These are phyloP conservation scores for Mycetomoellerius zeteki DNA, from an alignment of 1,140 invertebrate species.

Conservation along the genomic window DNA sequence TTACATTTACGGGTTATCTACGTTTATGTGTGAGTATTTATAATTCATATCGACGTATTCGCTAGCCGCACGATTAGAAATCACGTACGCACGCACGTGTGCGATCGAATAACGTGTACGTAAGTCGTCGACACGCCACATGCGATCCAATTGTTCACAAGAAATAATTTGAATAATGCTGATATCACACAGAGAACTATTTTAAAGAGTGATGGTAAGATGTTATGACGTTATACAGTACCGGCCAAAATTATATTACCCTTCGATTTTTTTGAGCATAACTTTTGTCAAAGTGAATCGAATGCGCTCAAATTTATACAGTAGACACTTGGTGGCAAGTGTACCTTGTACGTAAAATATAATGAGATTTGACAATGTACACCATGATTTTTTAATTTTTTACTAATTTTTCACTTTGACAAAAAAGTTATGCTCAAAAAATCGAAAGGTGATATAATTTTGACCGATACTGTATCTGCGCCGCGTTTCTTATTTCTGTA, in stretches of 20 bases:
- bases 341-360: too few species aligned
- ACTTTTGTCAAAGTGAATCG: too few species aligned
- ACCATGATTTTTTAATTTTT: too few species aligned
- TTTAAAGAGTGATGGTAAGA: background rate
- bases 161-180: conserved; percentile 24
- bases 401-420: too few species aligned
- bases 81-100: conserved; percentile 9
- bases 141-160: conserved; percentile 15
- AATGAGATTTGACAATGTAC: too few species aligned
- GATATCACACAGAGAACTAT: background rate
- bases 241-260: too few species aligned
- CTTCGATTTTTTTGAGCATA: too few species aligned
- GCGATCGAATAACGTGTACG: conserved; percentile 1
- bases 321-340: too few species aligned
- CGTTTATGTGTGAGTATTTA: background rate
- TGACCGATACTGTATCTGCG: background rate
- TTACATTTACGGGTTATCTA: background rate
- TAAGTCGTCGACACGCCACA: background rate
- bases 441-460: too few species aligned
- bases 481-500: conserved; percentile 15
- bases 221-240: background rate
- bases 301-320: too few species aligned
- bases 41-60: conserved; percentile 40
- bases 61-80: conserved; percentile 26
- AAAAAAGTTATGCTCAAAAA: too few species aligned